Percentiles rank a stretch among this genome's conserved stretches.
phyloP scores from a whole-genome alignment of 1,140 invertebrate genomes.

The Drosophila azteca region DNA sequence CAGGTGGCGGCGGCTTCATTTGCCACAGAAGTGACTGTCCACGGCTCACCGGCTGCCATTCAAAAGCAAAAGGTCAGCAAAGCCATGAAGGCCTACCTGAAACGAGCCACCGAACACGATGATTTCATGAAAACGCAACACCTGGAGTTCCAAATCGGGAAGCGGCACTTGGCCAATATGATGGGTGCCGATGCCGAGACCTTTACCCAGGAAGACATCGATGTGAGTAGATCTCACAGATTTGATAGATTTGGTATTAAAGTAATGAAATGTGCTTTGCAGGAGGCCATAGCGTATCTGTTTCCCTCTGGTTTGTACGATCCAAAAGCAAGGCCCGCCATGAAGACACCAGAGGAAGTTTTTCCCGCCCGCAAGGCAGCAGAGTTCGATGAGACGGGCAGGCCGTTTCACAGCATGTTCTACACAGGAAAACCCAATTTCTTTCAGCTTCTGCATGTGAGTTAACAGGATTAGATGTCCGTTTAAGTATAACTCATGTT shows the following conservation, averaged over 20 bases:
- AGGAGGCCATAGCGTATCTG: conserved; percentile 95
- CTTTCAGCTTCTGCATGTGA: conserved; percentile 92
- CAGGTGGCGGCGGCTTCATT: conserved; percentile 46
- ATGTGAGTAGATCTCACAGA: conserved; percentile 86
- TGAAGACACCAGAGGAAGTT: conserved; percentile 93
- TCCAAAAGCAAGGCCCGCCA: conserved; percentile 91
- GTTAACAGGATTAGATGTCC: conserved; percentile 37
- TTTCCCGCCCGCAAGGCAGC: conserved; percentile 94
- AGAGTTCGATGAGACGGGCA: conserved; percentile 94
- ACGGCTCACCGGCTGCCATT: conserved; percentile 68
- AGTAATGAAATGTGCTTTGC: conserved; percentile 52
- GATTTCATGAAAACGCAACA: conserved; percentile 93
- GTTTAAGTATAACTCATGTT: background rate
- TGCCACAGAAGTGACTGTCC: conserved; percentile 72
- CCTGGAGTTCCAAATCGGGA: conserved; percentile 94
- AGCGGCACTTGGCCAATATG: conserved; percentile 98
- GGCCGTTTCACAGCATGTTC: conserved; percentile 95
- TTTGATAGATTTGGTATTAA: background rate
- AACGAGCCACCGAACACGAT: conserved; percentile 91
- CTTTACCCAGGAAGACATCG: conserved; percentile 94
- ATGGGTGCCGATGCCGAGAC: conserved; percentile 96
- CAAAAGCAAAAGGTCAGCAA: conserved; percentile 89
- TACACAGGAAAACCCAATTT: conserved; percentile 95
- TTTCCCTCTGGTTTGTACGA: conserved; percentile 96
- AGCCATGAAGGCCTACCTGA: conserved; percentile 94